phyloP scores from a whole-genome alignment of 2,113 vertebrate species.

The Leucopsar rothschildi region DNA sequence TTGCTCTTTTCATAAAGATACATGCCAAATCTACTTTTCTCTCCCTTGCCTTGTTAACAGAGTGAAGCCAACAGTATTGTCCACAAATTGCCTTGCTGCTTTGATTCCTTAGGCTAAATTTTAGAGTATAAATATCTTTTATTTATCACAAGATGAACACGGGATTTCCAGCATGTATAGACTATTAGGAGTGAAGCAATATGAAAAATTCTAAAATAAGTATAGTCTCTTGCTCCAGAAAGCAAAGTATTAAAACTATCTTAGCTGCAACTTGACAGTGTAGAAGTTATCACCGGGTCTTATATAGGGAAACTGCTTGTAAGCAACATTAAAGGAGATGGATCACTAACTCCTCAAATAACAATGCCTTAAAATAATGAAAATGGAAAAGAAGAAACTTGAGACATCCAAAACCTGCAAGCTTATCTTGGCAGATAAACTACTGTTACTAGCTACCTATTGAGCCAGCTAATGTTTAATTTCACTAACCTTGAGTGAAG shows the following conservation, averaged over 20 bases:
- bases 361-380: constrained; percentile 30
- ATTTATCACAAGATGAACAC: not conserved
- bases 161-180: not conserved
- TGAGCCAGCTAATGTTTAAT: constrained; percentile 71
- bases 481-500: constrained; percentile 74
- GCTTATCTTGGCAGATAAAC: constrained; percentile 65
- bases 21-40: not conserved
- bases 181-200: not conserved
- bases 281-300: not conserved
- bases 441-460: constrained; percentile 62
- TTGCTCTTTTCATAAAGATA: not conserved
- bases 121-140: not conserved
- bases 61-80: not conserved
- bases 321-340: not conserved
- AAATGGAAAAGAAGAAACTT: constrained; percentile 55
- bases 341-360: not conserved
- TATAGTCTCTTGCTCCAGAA: not conserved
- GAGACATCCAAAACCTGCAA: constrained; percentile 45
- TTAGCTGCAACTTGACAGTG: not conserved
- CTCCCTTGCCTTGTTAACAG: not conserved
- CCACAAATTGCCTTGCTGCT: not conserved
- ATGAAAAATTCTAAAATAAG: not conserved
- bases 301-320: not conserved
- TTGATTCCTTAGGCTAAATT: not conserved
- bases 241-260: not conserved